A percentile compares a stretch with the other conserved stretches of the same genome.
phyloP scores from a whole-genome alignment of 2,888 invertebrate genomes.

The Ischnus inquisitorius region DNA sequence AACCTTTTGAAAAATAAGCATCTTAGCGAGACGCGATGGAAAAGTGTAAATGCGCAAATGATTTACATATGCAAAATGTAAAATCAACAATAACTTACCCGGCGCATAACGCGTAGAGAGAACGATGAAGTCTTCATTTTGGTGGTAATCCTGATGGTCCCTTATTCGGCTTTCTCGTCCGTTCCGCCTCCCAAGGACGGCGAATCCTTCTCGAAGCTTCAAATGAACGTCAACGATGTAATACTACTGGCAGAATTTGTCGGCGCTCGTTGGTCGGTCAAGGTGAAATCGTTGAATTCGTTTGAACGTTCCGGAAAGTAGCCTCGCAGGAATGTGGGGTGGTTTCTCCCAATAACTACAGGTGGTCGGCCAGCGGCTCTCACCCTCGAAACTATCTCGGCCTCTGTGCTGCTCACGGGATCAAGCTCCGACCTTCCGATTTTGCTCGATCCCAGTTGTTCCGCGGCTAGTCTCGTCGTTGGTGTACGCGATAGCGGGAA shows the following conservation, averaged over 20 bases:
- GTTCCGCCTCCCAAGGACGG: slow-evolving; percentile 21
- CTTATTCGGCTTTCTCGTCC: slow-evolving; percentile 48
- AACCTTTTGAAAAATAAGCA: background rate
- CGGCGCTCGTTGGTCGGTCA: slow-evolving; percentile 16
- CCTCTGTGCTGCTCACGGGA: slow-evolving; percentile 39
- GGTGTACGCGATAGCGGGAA: slow-evolving; percentile 29
- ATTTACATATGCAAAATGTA: background rate
- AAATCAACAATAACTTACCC: slow-evolving; percentile 87
- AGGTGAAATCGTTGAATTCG: slow-evolving; percentile 31
- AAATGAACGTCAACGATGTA: background rate
- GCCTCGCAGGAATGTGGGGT: slow-evolving; percentile 37
- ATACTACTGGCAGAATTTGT: slow-evolving; percentile 14
- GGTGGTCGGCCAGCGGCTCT: slow-evolving; percentile 81
- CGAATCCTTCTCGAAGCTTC: slow-evolving; percentile 11
- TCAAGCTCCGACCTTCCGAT: slow-evolving; percentile 44
- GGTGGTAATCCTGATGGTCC: slow-evolving; percentile 78
- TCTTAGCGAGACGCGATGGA: background rate
- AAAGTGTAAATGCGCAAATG: background rate
- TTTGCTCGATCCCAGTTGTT: slow-evolving; percentile 33
- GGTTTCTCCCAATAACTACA: slow-evolving; percentile 77
- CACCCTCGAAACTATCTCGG: slow-evolving; percentile 69
- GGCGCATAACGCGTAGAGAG: slow-evolving; percentile 92
- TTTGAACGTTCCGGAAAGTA: slow-evolving; percentile 36
- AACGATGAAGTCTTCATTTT: slow-evolving; percentile 93
- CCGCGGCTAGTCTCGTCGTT: background rate